These are phyloP conservation scores for Trichonephila inaurata DNA, from an alignment of 1,140 invertebrate genomes.

Conservation along the genomic window DNA sequence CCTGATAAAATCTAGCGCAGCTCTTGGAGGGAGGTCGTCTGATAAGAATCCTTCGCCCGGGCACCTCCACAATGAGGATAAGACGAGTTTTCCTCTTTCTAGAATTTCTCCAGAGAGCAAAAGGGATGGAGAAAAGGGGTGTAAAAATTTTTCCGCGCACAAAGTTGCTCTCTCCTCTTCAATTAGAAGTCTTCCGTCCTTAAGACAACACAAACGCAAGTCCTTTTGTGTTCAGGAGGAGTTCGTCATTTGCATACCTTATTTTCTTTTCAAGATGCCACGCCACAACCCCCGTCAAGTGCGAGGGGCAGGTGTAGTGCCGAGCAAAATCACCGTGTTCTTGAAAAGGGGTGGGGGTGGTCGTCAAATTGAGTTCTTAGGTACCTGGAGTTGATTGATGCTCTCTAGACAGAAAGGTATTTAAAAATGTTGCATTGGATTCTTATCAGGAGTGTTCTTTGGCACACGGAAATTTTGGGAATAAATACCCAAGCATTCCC, in stretches of 20 bases:
- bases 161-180: slow-evolving; percentile 42
- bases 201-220: slow-evolving; percentile 6
- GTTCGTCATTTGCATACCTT: slow-evolving; percentile 71
- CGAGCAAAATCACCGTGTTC: neutral
- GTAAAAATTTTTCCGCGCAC: slow-evolving; percentile 22
- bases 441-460: too few relatives aligned
- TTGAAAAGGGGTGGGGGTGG: neutral
- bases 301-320: neutral
- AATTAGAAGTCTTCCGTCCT: slow-evolving; percentile 61
- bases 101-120: slow-evolving; percentile 57
- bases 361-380: neutral
- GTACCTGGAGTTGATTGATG: too few relatives aligned
- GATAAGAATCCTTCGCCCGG: slow-evolving; percentile 43
- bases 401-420: too few relatives aligned
- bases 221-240: slow-evolving; percentile 49
- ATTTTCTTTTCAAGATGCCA: slow-evolving; percentile 57
- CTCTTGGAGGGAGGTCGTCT: neutral
- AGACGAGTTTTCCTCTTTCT: slow-evolving; percentile 10
- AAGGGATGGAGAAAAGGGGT: neutral
- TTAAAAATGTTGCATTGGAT: too few relatives aligned
- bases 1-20: slow-evolving; percentile 60
- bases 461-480: too few relatives aligned
- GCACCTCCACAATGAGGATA: neutral
- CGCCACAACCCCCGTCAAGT: slow-evolving; percentile 13
- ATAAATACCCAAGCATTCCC: too few relatives aligned